A percentile compares a stretch with the other conserved stretches of the same genome.
Conservation (phyloP, 2,113 vertebrate genomes). For the Forbesichthys agassizii region DNA sequence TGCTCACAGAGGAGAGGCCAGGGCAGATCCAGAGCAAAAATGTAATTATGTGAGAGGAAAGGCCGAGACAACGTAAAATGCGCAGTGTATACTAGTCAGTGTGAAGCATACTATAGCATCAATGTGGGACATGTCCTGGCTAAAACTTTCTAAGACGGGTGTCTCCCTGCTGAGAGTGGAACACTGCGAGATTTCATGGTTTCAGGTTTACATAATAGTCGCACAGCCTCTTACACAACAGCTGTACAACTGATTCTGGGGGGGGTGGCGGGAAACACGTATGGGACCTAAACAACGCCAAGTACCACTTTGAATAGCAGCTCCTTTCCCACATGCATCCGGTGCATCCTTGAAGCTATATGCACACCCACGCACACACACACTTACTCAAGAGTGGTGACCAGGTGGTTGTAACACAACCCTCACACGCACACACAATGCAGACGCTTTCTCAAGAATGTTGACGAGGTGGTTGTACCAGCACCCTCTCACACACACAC, state of each 20-base stretch:
- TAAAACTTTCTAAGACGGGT: background rate
- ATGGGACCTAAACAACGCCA: slow-evolving; percentile 24
- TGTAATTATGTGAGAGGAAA: slow-evolving; percentile 25
- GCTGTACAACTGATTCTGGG: slow-evolving; percentile 1
- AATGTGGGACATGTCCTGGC: background rate
- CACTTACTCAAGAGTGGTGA: background rate
- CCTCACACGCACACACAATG: no score
- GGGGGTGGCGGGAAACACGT: slow-evolving; percentile 16
- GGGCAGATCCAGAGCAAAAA: background rate
- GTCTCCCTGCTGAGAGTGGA: slow-evolving; percentile 6
- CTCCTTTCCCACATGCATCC: slow-evolving; percentile 39
- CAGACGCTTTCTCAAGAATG: no score
- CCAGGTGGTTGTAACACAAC: background rate
- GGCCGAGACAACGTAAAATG: slow-evolving; percentile 11
- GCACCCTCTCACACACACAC: background rate
- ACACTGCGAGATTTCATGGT: slow-evolving; percentile 16
- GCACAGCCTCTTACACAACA: slow-evolving; percentile 31
- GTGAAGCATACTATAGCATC: no score
- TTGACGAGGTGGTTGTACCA: no score
- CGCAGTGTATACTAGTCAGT: background rate
- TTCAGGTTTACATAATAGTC: slow-evolving; percentile 39
- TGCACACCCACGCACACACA: slow-evolving; percentile 27
- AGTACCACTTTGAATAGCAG: slow-evolving; percentile 45
- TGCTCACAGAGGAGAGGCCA: slow-evolving; percentile 43
- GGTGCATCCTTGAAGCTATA: slow-evolving; percentile 33